Evolutionary conservation across 2,888 invertebrate genomes (phyloP).

Genomic region (Stramonita haemastoma): DNA sequence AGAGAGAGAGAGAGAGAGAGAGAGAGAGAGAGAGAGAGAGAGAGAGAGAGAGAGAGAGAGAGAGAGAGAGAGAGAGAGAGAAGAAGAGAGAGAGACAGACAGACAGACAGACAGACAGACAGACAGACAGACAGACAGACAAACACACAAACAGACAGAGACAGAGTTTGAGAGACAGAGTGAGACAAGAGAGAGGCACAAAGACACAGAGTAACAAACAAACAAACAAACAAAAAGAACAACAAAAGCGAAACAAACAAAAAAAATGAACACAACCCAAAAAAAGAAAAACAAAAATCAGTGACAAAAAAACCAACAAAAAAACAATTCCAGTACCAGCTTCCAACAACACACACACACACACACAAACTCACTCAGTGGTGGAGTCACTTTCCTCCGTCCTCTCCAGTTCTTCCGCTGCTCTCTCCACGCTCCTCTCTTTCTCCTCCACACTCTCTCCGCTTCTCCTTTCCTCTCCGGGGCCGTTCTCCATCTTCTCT

Average conservation of each 20-base stretch:
- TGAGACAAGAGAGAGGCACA: not conserved
- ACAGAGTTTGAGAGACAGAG: not conserved
- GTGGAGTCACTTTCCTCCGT: conserved; percentile 34
- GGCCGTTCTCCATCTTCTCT: not conserved
- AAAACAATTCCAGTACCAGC: not conserved
- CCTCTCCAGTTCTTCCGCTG: not conserved
- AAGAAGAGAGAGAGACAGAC: too few species aligned
- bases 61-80: too few species aligned
- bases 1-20: too few species aligned
- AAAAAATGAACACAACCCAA: not conserved
- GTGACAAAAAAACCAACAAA: not conserved
- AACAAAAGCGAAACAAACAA: not conserved
- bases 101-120: not conserved
- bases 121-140: not conserved
- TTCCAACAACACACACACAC: not conserved
- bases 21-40: too few species aligned
- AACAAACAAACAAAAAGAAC: not conserved
- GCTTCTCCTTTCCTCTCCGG: not conserved
- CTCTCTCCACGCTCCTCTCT: conserved; percentile 2
- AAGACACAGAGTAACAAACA: not conserved
- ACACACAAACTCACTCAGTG: not conserved
- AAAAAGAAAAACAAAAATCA: not conserved
- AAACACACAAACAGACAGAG: not conserved
- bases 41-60: too few species aligned
- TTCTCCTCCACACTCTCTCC: not conserved